Evolutionary conservation across 1,140 invertebrate species (phyloP).

Genomic region (Ips nitidus): DNA sequence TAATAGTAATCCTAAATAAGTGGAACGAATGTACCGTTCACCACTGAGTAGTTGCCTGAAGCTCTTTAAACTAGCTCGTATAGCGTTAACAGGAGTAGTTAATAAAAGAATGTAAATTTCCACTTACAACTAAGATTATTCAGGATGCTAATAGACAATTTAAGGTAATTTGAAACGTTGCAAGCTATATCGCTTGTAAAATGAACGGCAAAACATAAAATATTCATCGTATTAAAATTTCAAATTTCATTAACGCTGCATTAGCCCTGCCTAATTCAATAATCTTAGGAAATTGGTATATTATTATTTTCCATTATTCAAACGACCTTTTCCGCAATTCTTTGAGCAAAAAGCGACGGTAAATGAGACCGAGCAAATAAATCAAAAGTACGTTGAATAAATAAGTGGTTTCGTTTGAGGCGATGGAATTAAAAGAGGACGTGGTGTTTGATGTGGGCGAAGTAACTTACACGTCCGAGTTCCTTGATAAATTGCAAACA

Average conservation of each 20-base stretch:
- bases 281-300: conserved; percentile 18
- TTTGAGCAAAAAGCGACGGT: neutral
- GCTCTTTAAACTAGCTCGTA: too few species aligned
- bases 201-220: conserved; percentile 21
- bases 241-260: conserved; percentile 21
- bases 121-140: conserved; percentile 12
- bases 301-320: conserved; percentile 11
- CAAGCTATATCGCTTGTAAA: conserved; percentile 21
- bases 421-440: neutral
- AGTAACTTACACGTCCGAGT: neutral
- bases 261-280: conserved; percentile 24
- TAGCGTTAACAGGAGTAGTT: neutral
- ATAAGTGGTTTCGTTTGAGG: neutral
- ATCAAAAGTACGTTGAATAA: neutral
- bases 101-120: conserved; percentile 5
- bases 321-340: neutral
- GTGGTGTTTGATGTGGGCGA: neutral
- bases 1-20: too few species aligned
- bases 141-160: conserved; percentile 17
- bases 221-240: conserved; percentile 29
- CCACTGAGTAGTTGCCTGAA: too few species aligned
- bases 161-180: conserved; percentile 11
- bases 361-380: too few species aligned
- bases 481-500: neutral
- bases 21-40: too few species aligned